Evolutionary conservation across 2,113 vertebrate genomes (phyloP), one percentile per base, ranked within the genome.

Genomic region (Proteles cristata): DNA sequence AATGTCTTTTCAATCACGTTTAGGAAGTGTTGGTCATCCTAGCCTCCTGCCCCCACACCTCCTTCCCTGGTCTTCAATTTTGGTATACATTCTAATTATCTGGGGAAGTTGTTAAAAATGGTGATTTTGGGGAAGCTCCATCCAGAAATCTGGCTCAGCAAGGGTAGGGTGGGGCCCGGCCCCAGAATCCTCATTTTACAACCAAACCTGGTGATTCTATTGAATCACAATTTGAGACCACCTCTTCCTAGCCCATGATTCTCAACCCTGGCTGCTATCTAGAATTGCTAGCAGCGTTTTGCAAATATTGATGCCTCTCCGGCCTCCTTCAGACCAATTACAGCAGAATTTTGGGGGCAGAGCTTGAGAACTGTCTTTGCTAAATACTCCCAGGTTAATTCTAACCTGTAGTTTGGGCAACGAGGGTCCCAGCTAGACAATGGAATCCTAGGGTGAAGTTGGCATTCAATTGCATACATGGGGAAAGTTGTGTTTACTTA

Each of bases 91-190:
- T 65, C 35, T 31, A 48, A 43, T 86, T 63, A 69, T 39, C 33
- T 63, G 33, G 33, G 61, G 82, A 71, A 74, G 4, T 14, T 95
- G 35, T 96, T 92, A 45, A 74, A 84, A 58, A 55, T 39, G 87
- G 55, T 89, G 12, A 83, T 90, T 55, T 55, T 80, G 61, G 25
- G n/a, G 25, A 26, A 50, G 23, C 33, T 81, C 63, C 65, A 90
- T 33, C 48, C 55, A 88, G 88, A 90, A 88, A 79, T 96, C 76
- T 80, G 93, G 80, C 69, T 93, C 76, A 71, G 15, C 35, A 71
- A 23, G 8, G 39, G 26, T 1, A 63, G 39, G 39, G 65, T 26
- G 16, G 15, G 45, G 61, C 17, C 28, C 23, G 11, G 25, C 33
- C 35, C 45, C 48, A 11, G 76, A 92, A 71, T 92, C 11, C 65